Conservation (phyloP, 1,140 invertebrate genomes). For the Panonychus citri region DNA sequence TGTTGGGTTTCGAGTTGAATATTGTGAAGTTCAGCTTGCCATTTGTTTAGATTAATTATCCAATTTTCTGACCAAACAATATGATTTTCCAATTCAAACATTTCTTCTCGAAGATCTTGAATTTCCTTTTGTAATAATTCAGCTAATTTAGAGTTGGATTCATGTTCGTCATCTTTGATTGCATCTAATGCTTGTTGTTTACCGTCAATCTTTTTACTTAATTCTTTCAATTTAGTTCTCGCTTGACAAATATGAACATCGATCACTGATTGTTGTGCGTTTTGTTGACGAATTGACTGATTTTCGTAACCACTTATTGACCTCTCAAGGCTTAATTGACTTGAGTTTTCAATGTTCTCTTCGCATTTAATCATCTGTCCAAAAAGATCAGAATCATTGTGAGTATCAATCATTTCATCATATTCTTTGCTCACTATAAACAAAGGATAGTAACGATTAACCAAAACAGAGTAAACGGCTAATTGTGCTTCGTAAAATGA, state of each 20-base stretch:
- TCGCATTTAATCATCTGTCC: background rate
- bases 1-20: background rate
- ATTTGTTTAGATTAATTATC: constrained; percentile 61
- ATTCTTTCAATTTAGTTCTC: background rate
- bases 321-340: background rate
- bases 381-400: background rate
- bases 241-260: constrained; percentile 40
- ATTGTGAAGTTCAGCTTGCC: constrained; percentile 33
- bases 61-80: constrained; percentile 61
- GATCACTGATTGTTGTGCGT: background rate
- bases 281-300: background rate
- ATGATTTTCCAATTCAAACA: constrained; percentile 50
- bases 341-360: background rate
- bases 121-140: constrained; percentile 53
- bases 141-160: constrained; percentile 23
- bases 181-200: constrained; percentile 4
- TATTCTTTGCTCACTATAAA: constrained; percentile 67
- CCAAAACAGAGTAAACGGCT: constrained; percentile 43
- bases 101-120: constrained; percentile 48
- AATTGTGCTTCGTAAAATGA: constrained; percentile 43
- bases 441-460: constrained; percentile 36
- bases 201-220: background rate
- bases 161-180: background rate
- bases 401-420: constrained; percentile 32
- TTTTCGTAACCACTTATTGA: background rate